Conservation (phyloP, 1,140 invertebrate genomes). For the Drosophila murphyi region DNA sequence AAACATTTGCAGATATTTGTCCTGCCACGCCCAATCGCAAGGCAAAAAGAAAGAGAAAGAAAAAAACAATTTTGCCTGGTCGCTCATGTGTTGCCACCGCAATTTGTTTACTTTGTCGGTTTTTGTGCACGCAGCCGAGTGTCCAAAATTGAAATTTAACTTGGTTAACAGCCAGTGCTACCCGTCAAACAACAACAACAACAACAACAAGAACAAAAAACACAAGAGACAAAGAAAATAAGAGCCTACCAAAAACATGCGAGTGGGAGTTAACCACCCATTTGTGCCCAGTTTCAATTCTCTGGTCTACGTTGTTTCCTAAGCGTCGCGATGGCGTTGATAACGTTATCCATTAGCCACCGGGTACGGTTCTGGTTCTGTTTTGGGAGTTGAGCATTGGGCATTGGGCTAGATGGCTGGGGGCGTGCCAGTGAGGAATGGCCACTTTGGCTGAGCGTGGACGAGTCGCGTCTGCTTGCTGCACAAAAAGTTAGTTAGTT, state of each 20-base stretch:
- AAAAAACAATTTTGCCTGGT: conserved; percentile 40
- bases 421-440: conserved; percentile 22
- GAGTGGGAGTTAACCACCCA: not conserved
- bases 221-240: conserved; percentile 21
- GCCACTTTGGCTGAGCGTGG: not conserved
- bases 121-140: conserved; percentile 73
- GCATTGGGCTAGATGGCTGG: not conserved
- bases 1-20: conserved; percentile 24
- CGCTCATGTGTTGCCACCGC: conserved; percentile 73
- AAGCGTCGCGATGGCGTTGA: conserved; percentile 69
- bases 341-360: conserved; percentile 71
- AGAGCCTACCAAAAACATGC: conserved; percentile 7
- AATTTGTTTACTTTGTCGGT: conserved; percentile 76
- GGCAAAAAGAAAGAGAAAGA: conserved; percentile 19
- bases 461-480: conserved; percentile 16
- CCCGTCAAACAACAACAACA: conserved; percentile 6
- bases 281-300: too few relatives aligned
- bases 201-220: too few relatives aligned
- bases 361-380: not conserved
- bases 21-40: conserved; percentile 10
- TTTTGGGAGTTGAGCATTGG: not conserved
- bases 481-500: conserved; percentile 64
- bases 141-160: conserved; percentile 76
- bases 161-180: conserved; percentile 62
- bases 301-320: conserved; percentile 22